Evolutionary conservation across 1,140 invertebrate species (phyloP).

Genomic region (Hetaerina americana): DNA sequence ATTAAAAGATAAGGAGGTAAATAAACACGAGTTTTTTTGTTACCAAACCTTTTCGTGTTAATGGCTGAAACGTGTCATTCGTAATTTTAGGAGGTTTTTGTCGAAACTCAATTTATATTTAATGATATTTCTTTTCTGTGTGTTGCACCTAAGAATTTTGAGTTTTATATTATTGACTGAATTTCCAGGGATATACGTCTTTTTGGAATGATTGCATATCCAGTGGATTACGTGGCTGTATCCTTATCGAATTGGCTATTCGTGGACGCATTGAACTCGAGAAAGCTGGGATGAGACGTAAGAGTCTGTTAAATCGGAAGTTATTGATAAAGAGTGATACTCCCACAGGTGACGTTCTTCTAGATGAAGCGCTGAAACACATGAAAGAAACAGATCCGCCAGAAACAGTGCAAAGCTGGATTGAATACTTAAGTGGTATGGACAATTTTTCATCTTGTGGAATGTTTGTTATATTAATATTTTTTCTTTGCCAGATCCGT

Average conservation of each 20-base stretch:
- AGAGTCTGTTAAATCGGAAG: slow-evolving; percentile 75
- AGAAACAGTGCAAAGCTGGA: slow-evolving; percentile 97
- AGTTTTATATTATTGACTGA: too few relatives aligned
- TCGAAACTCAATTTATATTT: too few relatives aligned
- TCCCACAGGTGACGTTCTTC: slow-evolving; percentile 91
- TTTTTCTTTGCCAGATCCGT: too few relatives aligned
- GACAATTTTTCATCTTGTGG: slow-evolving; percentile 14
- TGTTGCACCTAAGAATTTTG: too few relatives aligned
- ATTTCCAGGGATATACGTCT: slow-evolving; percentile 92
- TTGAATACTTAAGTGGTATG: slow-evolving; percentile 96
- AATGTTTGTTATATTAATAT: too few relatives aligned
- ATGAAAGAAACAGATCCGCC: slow-evolving; percentile 94
- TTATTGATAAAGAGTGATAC: slow-evolving; percentile 67
- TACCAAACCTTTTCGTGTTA: too few relatives aligned
- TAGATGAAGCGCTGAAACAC: slow-evolving; percentile 98
- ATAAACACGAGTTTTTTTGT: slow-evolving; percentile 10
- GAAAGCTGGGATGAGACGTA: slow-evolving; percentile 88
- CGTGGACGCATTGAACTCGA: slow-evolving; percentile 92
- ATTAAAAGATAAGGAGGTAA: slow-evolving; percentile 95
- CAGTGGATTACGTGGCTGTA: slow-evolving; percentile 93
- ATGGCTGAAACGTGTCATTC: neutral
- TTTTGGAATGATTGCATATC: slow-evolving; percentile 99
- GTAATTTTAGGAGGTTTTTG: neutral
- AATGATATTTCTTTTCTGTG: too few relatives aligned
- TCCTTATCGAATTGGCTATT: slow-evolving; percentile 92